Base-by-base conservation (phyloP, 2,797 vertebrate genomes). In the Tarsius wallacei region DNA sequence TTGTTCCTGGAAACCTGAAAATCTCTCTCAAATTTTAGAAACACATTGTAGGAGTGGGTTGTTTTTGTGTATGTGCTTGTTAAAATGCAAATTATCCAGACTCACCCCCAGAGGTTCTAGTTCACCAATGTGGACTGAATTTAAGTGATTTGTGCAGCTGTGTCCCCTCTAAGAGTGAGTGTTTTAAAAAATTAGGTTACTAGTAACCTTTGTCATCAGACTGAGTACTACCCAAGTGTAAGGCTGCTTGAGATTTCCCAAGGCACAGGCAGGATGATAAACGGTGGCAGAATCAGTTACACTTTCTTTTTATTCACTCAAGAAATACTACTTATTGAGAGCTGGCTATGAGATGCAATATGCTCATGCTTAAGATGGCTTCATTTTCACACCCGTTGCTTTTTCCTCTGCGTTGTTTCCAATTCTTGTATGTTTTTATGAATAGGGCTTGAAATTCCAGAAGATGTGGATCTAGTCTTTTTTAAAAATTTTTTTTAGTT, bases 391-490 rank as follows among this genome's bases (percentile, higher is more conserved):
- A 59, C 5, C 47, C 31, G 19, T n/a, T 63, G 31, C 33, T 33
- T 97, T 68, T 21, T 36, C 8, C 64, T 51, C 51, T 61, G 70
- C 5, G 9, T 87, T 80, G 6, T 95, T 96, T 59, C 12, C 47
- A 93, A 1, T 93, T 63, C 26, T 89, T 91, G 2, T 80, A 73
- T 87, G 70, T 51, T 87, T 97, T 97, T 90, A 76, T 94, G n/a
- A 96, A 76, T 28, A 90, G 36, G 22, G 19, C 17, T 87, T 26
- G 76, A 94, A 91, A 84, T 81, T 19, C 15, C 36, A 94, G 83
- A 73, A 5, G 49, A 77, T 22, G 31, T 71, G 11, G 55, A 31
- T 63, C 57, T 87, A 94, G 28, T 47, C 24, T 42, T 42, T 42
- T 42, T 91, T n/a, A n/a, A n/a, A n/a, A n/a, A n/a, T n/a, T n/a